These are phyloP conservation scores for Varanus komodoensis DNA, from an alignment of 2,113 vertebrate genomes.

Conservation along the genomic window DNA sequence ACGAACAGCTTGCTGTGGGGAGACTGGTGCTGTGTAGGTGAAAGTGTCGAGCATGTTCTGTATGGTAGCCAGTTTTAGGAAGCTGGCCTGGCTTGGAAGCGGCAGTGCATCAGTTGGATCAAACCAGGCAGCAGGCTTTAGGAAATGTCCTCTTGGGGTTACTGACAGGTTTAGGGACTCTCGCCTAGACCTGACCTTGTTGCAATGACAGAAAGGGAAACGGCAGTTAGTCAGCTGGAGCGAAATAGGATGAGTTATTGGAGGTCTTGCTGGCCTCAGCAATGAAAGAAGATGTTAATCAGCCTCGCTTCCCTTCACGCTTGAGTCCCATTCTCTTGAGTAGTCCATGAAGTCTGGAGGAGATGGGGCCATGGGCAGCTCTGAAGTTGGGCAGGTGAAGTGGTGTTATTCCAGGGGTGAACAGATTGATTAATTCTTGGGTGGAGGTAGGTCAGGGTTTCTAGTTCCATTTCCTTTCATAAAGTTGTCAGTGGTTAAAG, in stretches of 20 bases:
- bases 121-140: neutral
- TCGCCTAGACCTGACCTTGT: neutral
- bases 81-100: neutral
- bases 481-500: too few species aligned
- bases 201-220: neutral
- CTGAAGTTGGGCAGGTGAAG: neutral
- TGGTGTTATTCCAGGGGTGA: too few species aligned
- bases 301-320: neutral
- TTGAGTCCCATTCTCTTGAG: neutral
- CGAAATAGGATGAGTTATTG: too few species aligned
- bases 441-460: too few species aligned
- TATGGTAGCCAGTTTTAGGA: neutral
- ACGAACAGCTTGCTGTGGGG: neutral
- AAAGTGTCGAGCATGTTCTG: neutral
- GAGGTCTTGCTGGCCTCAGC: neutral
- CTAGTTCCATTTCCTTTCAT: too few species aligned
- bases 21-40: neutral
- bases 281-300: neutral
- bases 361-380: neutral
- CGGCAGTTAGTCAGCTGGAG: neutral
- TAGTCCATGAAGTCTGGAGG: neutral
- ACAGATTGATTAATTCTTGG: too few species aligned
- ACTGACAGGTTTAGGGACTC: neutral
- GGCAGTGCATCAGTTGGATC: neutral
- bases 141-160: neutral